Percentiles rank a stretch among this genome's conserved stretches.
Evolutionary conservation across 2,797 vertebrate species (phyloP).

Genomic region (Todus mexicanus): DNA sequence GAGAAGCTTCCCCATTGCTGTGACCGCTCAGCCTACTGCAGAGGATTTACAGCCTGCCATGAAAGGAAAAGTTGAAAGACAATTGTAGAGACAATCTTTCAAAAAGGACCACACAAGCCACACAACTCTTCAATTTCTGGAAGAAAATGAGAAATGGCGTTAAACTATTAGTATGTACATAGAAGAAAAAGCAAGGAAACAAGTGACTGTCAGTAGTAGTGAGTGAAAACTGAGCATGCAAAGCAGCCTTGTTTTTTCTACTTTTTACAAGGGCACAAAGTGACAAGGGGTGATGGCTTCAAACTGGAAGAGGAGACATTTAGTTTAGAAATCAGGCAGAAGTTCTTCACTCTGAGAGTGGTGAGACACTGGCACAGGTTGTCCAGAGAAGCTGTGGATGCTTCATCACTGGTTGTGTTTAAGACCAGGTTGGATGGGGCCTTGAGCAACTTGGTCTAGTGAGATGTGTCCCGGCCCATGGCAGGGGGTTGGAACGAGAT

Average conservation of each 20-base stretch:
- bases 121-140: neutral
- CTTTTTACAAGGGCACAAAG: no score
- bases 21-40: neutral
- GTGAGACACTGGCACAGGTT: no score
- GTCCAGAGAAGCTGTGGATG: no score
- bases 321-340: no score
- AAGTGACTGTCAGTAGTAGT: neutral
- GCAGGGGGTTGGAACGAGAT: no score
- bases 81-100: neutral
- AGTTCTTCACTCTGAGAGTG: no score
- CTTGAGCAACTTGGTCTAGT: no score
- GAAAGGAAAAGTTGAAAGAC: neutral
- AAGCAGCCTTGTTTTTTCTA: neutral
- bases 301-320: no score
- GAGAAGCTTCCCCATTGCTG: neutral
- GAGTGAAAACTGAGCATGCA: neutral
- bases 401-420: no score
- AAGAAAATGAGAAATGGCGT: neutral
- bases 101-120: neutral
- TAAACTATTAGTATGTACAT: neutral
- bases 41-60: neutral
- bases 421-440: no score
- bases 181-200: neutral
- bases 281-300: no score
- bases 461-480: no score